Conservation (phyloP, 2,113 vertebrate species). For the Pavo muticus region DNA sequence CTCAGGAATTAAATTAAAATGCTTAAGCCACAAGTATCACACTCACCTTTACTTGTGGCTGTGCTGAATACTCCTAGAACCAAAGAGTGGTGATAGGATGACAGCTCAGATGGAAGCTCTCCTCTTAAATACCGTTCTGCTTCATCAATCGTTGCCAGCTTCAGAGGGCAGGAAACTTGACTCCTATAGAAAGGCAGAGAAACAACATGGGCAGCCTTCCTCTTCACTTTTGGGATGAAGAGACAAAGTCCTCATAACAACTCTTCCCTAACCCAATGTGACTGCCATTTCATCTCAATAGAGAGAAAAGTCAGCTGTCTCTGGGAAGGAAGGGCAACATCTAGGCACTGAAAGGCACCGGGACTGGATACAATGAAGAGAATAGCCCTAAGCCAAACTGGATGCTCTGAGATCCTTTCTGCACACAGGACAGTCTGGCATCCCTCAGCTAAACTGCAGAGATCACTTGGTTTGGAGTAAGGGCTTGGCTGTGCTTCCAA, state of each 20-base stretch:
- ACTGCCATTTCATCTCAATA: not conserved
- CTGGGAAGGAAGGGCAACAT: not conserved
- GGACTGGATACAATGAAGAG: not conserved
- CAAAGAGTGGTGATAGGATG: conserved; percentile 55
- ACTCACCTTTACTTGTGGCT: conserved; percentile 77
- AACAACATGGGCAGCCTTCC: accelerated
- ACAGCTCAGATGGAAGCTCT: conserved; percentile 68
- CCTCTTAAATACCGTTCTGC: conserved; percentile 85
- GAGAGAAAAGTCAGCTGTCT: not conserved
- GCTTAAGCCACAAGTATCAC: not conserved
- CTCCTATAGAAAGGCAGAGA: conserved; percentile 66
- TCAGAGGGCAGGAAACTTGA: conserved; percentile 73
- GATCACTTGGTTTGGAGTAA: not conserved
- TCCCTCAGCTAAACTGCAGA: not conserved
- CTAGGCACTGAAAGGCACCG: not conserved
- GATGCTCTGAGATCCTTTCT: not conserved
- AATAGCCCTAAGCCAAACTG: not conserved
- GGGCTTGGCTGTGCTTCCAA: not conserved
- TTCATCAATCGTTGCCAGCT: conserved; percentile 81
- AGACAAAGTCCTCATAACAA: not conserved
- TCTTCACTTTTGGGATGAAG: not conserved
- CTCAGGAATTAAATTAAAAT: not conserved
- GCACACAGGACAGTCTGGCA: not conserved
- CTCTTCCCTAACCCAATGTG: not conserved
- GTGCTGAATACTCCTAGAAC: conserved; percentile 86